Evolutionary conservation across 2,888 invertebrate genomes (phyloP).

Genomic region (Monopis laevigella): DNA sequence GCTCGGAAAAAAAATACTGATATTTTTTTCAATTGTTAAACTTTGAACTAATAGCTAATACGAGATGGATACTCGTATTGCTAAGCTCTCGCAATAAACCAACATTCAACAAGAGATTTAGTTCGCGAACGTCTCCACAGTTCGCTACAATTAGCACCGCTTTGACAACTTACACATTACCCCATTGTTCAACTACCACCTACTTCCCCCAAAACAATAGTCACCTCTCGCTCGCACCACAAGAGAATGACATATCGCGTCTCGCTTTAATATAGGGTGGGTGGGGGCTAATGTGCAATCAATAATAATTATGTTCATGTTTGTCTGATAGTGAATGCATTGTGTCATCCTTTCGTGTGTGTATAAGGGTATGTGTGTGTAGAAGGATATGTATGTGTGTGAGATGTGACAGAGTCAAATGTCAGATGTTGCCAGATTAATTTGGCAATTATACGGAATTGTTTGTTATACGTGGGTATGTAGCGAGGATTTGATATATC

Average conservation of each 20-base stretch:
- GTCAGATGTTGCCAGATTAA: constrained; percentile 50
- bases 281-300: constrained; percentile 52
- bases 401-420: constrained; percentile 32
- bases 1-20: no score
- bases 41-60: no score
- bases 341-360: constrained; percentile 22
- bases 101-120: not conserved
- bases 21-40: no score
- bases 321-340: constrained; percentile 54
- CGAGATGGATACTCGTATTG: no score
- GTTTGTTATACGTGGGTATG: no score
- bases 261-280: no score
- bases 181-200: constrained; percentile 1
- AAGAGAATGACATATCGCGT: no score
- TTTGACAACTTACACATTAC: constrained; percentile 38
- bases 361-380: not conserved
- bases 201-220: constrained; percentile 6
- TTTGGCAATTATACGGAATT: constrained; percentile 43
- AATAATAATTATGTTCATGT: constrained; percentile 62
- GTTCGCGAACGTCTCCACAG: not conserved
- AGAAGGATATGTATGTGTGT: not conserved
- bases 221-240: constrained; percentile 25
- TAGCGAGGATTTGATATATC: no score
- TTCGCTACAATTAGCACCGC: constrained; percentile 34
- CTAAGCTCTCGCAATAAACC: no score